Conservation (phyloP, 1,140 invertebrate species). For the Bombus superbus region DNA sequence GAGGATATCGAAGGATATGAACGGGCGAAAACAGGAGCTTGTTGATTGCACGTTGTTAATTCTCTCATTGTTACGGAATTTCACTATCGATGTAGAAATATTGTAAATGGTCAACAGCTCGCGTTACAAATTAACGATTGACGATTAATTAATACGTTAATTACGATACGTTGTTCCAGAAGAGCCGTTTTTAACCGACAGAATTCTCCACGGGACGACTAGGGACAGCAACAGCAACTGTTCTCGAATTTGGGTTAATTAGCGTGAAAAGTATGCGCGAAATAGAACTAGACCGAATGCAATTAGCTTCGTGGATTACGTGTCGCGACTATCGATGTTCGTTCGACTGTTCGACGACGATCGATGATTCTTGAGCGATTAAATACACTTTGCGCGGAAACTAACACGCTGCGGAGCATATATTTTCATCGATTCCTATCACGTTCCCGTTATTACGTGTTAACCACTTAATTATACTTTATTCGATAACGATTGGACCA, state of each 20-base stretch:
- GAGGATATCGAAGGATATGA: too few species aligned
- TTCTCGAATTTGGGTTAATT: background rate
- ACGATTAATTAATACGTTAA: constrained; percentile 48
- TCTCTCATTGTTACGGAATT: constrained; percentile 8
- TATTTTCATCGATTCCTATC: background rate
- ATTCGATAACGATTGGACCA: background rate
- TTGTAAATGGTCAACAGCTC: background rate
- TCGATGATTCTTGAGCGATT: background rate
- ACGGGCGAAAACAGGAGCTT: too few species aligned
- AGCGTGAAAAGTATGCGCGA: background rate
- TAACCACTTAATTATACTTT: background rate
- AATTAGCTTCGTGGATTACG: background rate
- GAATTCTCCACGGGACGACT: background rate
- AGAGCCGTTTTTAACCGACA: background rate
- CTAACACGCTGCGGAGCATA: too few species aligned
- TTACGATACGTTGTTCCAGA: background rate
- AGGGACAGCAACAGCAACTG: background rate
- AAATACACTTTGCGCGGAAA: background rate
- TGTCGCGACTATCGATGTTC: background rate
- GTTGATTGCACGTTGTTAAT: constrained; percentile 29
- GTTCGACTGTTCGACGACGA: background rate
- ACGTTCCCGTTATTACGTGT: background rate
- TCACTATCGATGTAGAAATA: constrained; percentile 10
- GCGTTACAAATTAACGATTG: constrained; percentile 36
- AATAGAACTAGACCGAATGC: background rate